Evolutionary conservation across 1,140 invertebrate genomes (phyloP).

Genomic region (Apocrypta bakeri): DNA sequence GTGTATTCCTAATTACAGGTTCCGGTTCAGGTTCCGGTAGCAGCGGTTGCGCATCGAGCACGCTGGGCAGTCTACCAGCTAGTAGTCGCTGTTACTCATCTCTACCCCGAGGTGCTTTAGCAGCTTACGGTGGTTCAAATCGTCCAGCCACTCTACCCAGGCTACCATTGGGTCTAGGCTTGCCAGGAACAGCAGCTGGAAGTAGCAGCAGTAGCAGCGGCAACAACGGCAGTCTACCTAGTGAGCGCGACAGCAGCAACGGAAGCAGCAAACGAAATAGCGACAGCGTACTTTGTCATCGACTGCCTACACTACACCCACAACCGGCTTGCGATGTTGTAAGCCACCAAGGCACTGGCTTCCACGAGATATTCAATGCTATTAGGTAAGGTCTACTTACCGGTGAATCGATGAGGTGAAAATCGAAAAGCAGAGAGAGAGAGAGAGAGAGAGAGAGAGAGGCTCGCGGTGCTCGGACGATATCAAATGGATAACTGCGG

Average conservation of each 20-base stretch:
- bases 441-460: no score
- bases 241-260: constrained; percentile 65
- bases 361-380: constrained; percentile 73
- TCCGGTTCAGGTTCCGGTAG: constrained; percentile 74
- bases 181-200: constrained; percentile 61
- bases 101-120: constrained; percentile 69
- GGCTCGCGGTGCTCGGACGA: no score
- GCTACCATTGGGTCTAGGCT: constrained; percentile 68
- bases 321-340: constrained; percentile 73
- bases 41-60: constrained; percentile 69
- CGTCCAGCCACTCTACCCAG: constrained; percentile 72
- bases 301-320: constrained; percentile 74
- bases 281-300: constrained; percentile 75
- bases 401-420: no score
- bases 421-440: no score
- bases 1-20: constrained; percentile 51
- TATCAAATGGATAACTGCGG: neutral
- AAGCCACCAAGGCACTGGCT: constrained; percentile 71
- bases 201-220: constrained; percentile 51
- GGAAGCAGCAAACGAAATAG: constrained; percentile 74
- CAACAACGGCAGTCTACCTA: constrained; percentile 53
- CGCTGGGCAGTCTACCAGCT: constrained; percentile 65
- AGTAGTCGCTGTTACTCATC: constrained; percentile 71
- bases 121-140: constrained; percentile 68
- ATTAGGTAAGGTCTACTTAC: constrained; percentile 58